Conservation (phyloP, 2,797 vertebrate genomes). For the Pangasius mekongensis region DNA sequence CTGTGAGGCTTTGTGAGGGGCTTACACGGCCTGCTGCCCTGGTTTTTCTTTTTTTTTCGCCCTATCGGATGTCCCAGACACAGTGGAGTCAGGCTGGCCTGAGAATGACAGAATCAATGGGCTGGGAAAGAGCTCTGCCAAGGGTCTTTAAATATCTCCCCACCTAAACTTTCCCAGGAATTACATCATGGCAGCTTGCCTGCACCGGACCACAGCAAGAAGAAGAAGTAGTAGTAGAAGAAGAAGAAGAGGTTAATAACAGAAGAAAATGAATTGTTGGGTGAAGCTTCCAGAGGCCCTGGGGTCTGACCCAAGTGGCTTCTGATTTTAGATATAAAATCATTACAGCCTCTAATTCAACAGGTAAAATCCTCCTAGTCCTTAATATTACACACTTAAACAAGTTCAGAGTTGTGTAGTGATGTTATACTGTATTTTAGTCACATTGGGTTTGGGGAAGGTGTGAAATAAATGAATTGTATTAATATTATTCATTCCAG, state of each 20-base stretch:
- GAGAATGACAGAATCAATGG: conserved; percentile 81
- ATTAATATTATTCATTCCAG: conserved; percentile 5
- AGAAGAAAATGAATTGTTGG: conserved; percentile 2
- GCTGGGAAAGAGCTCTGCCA: conserved; percentile 74
- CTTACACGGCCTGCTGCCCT: conserved; percentile 78
- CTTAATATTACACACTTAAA: not conserved
- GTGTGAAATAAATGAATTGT: not conserved
- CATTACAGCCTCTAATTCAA: not conserved
- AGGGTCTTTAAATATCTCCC: conserved; percentile 75
- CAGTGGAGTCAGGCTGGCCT: conserved; percentile 77
- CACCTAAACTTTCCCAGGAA: conserved; percentile 77
- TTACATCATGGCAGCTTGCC: conserved; percentile 73
- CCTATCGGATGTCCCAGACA: conserved; percentile 84
- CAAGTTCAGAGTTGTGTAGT: not conserved
- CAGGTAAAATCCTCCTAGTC: not conserved
- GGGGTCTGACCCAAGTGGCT: not conserved
- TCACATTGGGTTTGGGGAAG: not conserved
- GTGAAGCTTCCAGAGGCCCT: not conserved
- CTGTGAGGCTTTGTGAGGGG: conserved; percentile 80
- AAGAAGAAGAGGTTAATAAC: not conserved
- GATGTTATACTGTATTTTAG: not conserved
- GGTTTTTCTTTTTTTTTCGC: conserved; percentile 62
- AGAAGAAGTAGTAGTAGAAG: conserved; percentile 11
- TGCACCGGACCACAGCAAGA: conserved; percentile 51
- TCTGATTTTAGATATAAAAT: not conserved